These are phyloP conservation scores for Drosophila insularis DNA, from an alignment of 1,140 invertebrate genomes.

Conservation along the genomic window DNA sequence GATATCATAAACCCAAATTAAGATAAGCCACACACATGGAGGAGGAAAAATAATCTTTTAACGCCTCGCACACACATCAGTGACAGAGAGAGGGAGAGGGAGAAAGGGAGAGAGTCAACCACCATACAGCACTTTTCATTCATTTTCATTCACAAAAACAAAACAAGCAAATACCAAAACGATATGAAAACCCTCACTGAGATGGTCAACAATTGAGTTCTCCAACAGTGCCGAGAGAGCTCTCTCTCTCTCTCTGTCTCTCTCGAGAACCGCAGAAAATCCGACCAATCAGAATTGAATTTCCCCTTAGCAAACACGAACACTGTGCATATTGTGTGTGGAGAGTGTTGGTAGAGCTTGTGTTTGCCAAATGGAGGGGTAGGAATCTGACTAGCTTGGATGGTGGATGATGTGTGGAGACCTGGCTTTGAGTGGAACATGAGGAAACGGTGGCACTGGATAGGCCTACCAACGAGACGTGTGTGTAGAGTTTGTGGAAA, in stretches of 20 bases:
- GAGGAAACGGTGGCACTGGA: not conserved
- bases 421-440: not conserved
- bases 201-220: not conserved
- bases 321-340: constrained; percentile 14
- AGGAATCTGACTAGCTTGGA: not conserved
- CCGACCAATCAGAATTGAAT: constrained; percentile 59
- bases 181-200: constrained; percentile 28
- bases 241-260: too few relatives aligned
- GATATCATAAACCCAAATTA: constrained; percentile 73
- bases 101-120: not conserved
- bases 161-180: constrained; percentile 18
- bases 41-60: constrained; percentile 48
- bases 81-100: not conserved
- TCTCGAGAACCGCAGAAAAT: not conserved
- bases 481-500: not conserved
- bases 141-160: constrained; percentile 59
- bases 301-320: constrained; percentile 47
- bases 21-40: constrained; percentile 55
- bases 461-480: not conserved
- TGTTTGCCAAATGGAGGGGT: not conserved
- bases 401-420: constrained; percentile 6
- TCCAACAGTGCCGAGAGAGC: constrained; percentile 11
- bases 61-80: constrained; percentile 20
- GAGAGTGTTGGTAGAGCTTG: too few relatives aligned
- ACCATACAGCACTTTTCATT: constrained; percentile 59